These are phyloP conservation scores for Parascotia fuliginaria DNA, from an alignment of 2,888 invertebrate species.

Conservation along the genomic window DNA sequence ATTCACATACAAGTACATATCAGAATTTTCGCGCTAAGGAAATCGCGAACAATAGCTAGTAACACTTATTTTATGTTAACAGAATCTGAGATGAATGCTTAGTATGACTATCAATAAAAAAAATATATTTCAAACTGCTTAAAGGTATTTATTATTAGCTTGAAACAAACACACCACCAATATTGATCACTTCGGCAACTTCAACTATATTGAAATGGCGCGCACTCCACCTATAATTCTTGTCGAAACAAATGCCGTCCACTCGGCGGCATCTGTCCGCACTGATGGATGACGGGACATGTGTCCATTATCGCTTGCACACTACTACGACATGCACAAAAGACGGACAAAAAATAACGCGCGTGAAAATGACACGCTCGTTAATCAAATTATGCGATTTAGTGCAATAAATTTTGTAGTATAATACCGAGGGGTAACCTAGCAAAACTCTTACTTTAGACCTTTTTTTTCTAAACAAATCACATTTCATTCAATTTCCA, in stretches of 20 bases:
- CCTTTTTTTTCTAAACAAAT: constrained; percentile 36
- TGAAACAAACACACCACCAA: constrained; percentile 21
- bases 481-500: constrained; percentile 30
- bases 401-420: constrained; percentile 58
- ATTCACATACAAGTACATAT: too few relatives aligned
- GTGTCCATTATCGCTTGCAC: constrained; percentile 78
- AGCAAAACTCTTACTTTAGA: constrained; percentile 14
- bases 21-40: too few relatives aligned
- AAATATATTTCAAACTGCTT: too few relatives aligned
- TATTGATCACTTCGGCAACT: constrained; percentile 38
- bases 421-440: constrained; percentile 23
- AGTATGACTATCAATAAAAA: too few relatives aligned
- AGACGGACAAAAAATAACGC: constrained; percentile 56
- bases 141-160: background rate
- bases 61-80: too few relatives aligned
- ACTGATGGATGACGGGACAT: constrained; percentile 80
- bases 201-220: constrained; percentile 57
- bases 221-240: constrained; percentile 59
- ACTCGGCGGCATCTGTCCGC: constrained; percentile 69
- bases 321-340: constrained; percentile 55
- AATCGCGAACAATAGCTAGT: too few relatives aligned
- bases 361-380: constrained; percentile 59
- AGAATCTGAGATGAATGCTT: too few relatives aligned
- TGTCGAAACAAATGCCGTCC: constrained; percentile 63
- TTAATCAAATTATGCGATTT: constrained; percentile 78